Percentiles rank a stretch among this genome's conserved stretches.
These are phyloP conservation scores for Steinernema khuongi DNA, from an alignment of 1,140 invertebrate genomes.

Conservation along the genomic window DNA sequence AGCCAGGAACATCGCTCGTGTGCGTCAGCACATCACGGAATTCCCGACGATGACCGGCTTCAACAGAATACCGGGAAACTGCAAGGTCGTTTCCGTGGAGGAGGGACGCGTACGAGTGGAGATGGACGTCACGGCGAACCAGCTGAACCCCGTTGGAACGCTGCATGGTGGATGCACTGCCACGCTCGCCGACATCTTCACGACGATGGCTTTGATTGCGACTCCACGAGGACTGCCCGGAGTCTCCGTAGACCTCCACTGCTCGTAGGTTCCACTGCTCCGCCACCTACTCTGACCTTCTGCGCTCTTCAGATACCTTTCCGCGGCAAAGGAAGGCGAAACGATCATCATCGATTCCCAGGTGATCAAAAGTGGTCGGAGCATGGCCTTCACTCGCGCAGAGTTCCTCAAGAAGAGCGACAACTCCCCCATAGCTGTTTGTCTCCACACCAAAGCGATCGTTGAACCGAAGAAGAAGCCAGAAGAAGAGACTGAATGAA, in stretches of 20 bases:
- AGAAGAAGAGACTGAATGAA: neutral
- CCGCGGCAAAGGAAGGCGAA: neutral
- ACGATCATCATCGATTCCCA: slow-evolving; percentile 72
- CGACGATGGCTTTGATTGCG: slow-evolving; percentile 69
- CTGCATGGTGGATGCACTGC: slow-evolving; percentile 78
- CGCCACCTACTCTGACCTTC: neutral
- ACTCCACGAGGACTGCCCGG: slow-evolving; percentile 66
- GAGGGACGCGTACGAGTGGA: neutral
- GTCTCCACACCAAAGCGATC: neutral
- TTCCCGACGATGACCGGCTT: neutral
- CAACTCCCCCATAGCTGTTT: slow-evolving; percentile 64
- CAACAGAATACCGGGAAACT: neutral
- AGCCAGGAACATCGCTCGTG: neutral
- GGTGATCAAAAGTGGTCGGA: slow-evolving; percentile 72
- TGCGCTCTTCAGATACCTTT: neutral
- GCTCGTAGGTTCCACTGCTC: slow-evolving; percentile 65
- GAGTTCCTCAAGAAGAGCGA: slow-evolving; percentile 31
- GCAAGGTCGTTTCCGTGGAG: neutral
- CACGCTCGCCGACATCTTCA: slow-evolving; percentile 74
- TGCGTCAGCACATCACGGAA: neutral
- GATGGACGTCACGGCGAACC: neutral
- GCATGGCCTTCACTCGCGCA: slow-evolving; percentile 67
- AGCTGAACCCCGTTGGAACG: slow-evolving; percentile 61
- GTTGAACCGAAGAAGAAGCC: neutral
- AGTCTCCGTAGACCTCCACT: slow-evolving; percentile 70